Base-by-base conservation (phyloP, 2,797 vertebrate genomes). In the Rachycentron canadum region DNA sequence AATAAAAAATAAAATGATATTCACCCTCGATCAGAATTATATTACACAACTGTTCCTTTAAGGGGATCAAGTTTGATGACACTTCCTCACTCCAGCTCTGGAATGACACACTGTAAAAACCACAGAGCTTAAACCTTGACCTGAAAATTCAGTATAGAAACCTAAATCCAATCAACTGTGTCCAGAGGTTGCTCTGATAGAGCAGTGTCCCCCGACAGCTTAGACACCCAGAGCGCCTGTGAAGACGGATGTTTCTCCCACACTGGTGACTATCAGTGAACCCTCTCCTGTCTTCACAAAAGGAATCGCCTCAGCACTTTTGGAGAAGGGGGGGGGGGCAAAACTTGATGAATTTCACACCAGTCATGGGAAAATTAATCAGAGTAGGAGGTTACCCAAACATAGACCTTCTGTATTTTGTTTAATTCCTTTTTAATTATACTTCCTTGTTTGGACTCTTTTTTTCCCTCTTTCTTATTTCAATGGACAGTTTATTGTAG, bases 281-380 rank as follows among this genome's bases (percentile, higher is more conserved):
- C 68, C 60, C 47, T 11, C 32, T 8, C 57, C 67, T 68, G 57
- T 28, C 69, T 69, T 65, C 53, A 45, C 49, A 52, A 69, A 74
- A 87, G 64, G 64, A 85, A 79, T 30, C 8, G 1, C 23, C 75
- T 87, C 72, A 85, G 84, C 84, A 78, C 49, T 79, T 85, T 36
- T 40, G 3, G 14, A 64, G 21, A 11, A 0, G 21, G 19, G 34
- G 50, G 62, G 3, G 49, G 61, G 1, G 55, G 64, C 21, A 56
- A 66, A 80, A 73, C 67, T 28, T 25, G 68, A 66, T 58, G 57
- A 52, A 68, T 56, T 56, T 74, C 65, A 63, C 68, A 58, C 23
- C 1, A 21, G 2, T 57, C 53, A 38, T 1, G 16, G 69, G 66
- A 68, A 65, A 56, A 36, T n/a, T n/a, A n/a, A n/a, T n/a, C 21